Evolutionary conservation across 2,113 vertebrate genomes (phyloP).

Genomic region (Hemichromis elongatus): DNA sequence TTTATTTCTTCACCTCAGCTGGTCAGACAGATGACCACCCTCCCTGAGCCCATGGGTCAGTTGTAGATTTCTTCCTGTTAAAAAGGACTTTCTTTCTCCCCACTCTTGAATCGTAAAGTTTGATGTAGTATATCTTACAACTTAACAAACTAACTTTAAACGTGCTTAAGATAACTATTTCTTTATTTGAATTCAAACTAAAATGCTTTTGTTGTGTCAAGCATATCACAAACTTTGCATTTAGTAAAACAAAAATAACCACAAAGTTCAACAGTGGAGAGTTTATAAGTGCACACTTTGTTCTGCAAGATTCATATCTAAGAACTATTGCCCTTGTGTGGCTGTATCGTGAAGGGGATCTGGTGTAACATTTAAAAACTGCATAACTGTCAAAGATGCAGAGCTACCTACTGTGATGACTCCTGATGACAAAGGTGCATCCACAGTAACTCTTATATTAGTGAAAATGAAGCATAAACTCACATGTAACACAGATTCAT

Average conservation of each 20-base stretch:
- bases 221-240: background rate
- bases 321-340: background rate
- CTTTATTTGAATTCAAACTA: background rate
- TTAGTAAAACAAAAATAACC: background rate
- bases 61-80: background rate
- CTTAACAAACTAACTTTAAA: background rate
- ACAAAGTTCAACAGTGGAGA: background rate
- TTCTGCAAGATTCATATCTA: background rate
- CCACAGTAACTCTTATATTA: background rate
- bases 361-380: background rate
- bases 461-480: background rate
- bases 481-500: background rate
- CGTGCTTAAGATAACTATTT: background rate
- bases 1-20: too few species aligned
- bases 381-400: background rate
- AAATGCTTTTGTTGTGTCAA: background rate
- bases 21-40: background rate
- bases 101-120: background rate
- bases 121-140: background rate
- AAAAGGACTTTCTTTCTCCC: rapidly evolving
- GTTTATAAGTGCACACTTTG: background rate
- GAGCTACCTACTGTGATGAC: background rate
- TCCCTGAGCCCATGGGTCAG: background rate
- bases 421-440: rapidly evolving
- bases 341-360: background rate